Percentiles rank a stretch among this genome's conserved stretches.
These are phyloP conservation scores for Lithophane leautieri DNA, from an alignment of 2,888 invertebrate genomes.

Conservation along the genomic window DNA sequence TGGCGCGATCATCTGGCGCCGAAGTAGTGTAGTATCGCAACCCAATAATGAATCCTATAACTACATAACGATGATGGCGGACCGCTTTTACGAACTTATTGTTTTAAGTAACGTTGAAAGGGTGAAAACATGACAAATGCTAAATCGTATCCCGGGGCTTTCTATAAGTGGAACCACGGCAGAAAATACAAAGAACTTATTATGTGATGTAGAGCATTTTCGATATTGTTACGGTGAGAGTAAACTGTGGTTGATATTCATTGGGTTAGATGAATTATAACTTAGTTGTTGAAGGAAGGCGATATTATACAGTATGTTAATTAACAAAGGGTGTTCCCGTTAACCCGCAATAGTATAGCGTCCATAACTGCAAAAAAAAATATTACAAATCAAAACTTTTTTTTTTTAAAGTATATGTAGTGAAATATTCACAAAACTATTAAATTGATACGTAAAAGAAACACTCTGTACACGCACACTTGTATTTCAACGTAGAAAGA, in stretches of 20 bases:
- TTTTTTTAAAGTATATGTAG: too few species aligned
- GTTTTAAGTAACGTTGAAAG: conserved; percentile 46
- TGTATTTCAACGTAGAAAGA: too few species aligned
- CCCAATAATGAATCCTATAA: conserved; percentile 36
- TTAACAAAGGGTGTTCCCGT: too few species aligned
- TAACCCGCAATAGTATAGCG: too few species aligned
- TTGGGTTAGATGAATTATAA: neutral
- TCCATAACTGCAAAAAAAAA: too few species aligned
- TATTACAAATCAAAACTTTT: too few species aligned
- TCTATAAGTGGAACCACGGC: neutral
- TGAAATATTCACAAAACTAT: too few species aligned
- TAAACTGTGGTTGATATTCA: conserved; percentile 1
- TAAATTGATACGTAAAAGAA: too few species aligned
- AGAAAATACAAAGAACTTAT: neutral
- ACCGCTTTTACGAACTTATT: conserved; percentile 41
- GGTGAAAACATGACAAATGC: conserved; percentile 44
- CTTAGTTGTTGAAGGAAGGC: neutral
- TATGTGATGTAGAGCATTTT: neutral
- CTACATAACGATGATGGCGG: conserved; percentile 29
- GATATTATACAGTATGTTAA: too few species aligned
- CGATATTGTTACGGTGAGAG: neutral
- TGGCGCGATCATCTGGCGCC: conserved; percentile 47
- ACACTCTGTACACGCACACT: too few species aligned
- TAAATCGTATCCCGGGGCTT: conserved; percentile 29
- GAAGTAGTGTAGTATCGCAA: conserved; percentile 22